Base-by-base conservation (phyloP, 2,797 vertebrate species). In the Hippopotamyrus pictus region DNA sequence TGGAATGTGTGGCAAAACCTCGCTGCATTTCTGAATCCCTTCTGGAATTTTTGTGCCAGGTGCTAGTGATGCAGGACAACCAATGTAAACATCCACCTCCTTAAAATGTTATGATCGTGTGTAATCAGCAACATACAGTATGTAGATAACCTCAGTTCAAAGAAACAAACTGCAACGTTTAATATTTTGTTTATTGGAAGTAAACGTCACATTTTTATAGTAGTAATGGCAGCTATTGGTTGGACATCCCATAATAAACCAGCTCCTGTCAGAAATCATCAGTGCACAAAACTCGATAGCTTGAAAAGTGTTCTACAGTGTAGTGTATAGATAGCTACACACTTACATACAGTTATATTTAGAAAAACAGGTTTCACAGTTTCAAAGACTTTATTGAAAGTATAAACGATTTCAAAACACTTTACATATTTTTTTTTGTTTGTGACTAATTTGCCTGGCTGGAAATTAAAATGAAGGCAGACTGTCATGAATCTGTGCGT, bases 371-470 rank as follows among this genome's bases (percentile, higher is more conserved):
- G 94, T 91, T 96, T 96, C 97, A 97, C 97, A 96, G 96, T 97
- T 97, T 97, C 97, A 97, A 96, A 97, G 96, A 97, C 96, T 97
- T 97, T 97, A 97, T 97, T 92, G 92, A 96, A 97, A 97, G 96
- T 97, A 97, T 96, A 97, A 97, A 97, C 97, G 95, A 97, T 97
- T 96, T 96, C 86, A 90, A 97, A 97, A 97, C 96, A 97, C 95
- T 95, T 97, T 96, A 97, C 97, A 97, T 97, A 97, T 97, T 73
- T 97, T 95, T 92, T 88, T 97, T 92, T 95, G 95, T 97, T 95
- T 96, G 97, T 96, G 95, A 96, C 96, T 96, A 96, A 94, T 96
- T 96, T 96, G 96, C 96, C 96, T 95, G 96, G 95, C 96, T 96
- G 96, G 95, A 96, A 97, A 97, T 97, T 95, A 96, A 97, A 97